Base-by-base conservation (phyloP, 2,888 invertebrate species). In the Chirona hameri region DNA sequence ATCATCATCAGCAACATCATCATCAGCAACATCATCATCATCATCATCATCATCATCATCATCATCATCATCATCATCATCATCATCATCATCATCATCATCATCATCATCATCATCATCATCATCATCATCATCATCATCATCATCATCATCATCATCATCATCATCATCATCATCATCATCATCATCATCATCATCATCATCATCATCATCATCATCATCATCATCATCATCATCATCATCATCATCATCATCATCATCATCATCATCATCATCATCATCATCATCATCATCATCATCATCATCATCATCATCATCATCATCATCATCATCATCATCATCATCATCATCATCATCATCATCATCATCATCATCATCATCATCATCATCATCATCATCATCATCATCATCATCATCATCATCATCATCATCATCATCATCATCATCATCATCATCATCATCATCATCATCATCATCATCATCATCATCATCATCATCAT, bases 31-130 rank as follows among this genome's bases (percentile, higher is more conserved):
- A n/a, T n/a, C n/a, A n/a, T n/a, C n/a, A n/a, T n/a, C n/a, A n/a
- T n/a, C n/a, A n/a, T n/a, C n/a, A n/a, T n/a, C n/a, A n/a, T n/a
- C n/a, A n/a, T n/a, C n/a, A n/a, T n/a, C n/a, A n/a, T n/a, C n/a
- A n/a, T n/a, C n/a, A n/a, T n/a, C n/a, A n/a, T n/a, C n/a, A n/a
- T n/a, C n/a, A n/a, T n/a, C 65, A n/a, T 65, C 65, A n/a, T 65
- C 65, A 65, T 65, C 65, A 65, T 65, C 65, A 65, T n/a, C 65
- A n/a, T 65, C 65, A 65, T 65, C 65, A n/a, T n/a, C 18, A n/a
- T 65, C 65, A n/a, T 65, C 65, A n/a, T 65, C 65, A n/a, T 65
- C 65, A n/a, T 65, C 65, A n/a, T 65, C 65, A n/a, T 65, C 65
- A n/a, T 65, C 65, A n/a, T 65, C 65, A n/a, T 65, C 65, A 65